A percentile compares a stretch with the other conserved stretches of the same genome.
These are phyloP conservation scores for Danaus plexippus DNA, from an alignment of 1,140 invertebrate species.

Conservation along the genomic window DNA sequence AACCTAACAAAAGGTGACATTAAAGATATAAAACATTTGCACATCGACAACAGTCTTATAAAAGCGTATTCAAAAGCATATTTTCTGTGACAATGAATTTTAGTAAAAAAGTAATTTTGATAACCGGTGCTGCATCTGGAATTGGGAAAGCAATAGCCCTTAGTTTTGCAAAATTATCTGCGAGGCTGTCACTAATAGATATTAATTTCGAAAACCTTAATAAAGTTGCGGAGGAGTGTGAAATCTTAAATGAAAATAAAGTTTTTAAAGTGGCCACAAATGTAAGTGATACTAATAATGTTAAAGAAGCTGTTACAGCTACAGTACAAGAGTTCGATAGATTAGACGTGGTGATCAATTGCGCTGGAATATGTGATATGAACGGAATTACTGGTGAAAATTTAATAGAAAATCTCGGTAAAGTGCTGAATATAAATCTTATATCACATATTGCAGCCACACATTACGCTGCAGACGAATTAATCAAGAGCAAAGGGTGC, in stretches of 20 bases:
- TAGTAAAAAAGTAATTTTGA: slow-evolving; percentile 31
- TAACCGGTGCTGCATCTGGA: slow-evolving; percentile 35
- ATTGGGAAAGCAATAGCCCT: slow-evolving; percentile 31
- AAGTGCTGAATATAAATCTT: slow-evolving; percentile 24
- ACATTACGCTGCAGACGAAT: slow-evolving; percentile 11
- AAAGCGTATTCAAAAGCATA: background rate
- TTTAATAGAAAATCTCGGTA: slow-evolving; percentile 25
- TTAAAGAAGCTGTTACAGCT: slow-evolving; percentile 18
- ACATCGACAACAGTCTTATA: background rate
- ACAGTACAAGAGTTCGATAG: slow-evolving; percentile 23
- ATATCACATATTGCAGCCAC: slow-evolving; percentile 20
- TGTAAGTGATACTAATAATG: slow-evolving; percentile 22
- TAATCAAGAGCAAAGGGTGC: slow-evolving; percentile 25
- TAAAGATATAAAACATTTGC: too few species aligned
- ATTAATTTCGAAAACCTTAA: slow-evolving; percentile 21
- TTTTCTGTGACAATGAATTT: slow-evolving; percentile 30
- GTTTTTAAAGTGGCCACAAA: slow-evolving; percentile 23
- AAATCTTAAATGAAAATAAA: slow-evolving; percentile 23
- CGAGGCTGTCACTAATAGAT: slow-evolving; percentile 29
- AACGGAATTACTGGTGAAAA: slow-evolving; percentile 4
- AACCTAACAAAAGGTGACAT: background rate
- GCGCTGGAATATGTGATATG: slow-evolving; percentile 20
- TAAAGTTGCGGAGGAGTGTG: slow-evolving; percentile 20
- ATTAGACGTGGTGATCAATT: slow-evolving; percentile 31
- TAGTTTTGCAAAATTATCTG: slow-evolving; percentile 30